Conservation (phyloP, 2,797 vertebrate species). For the Cyprinodon diabolis region DNA sequence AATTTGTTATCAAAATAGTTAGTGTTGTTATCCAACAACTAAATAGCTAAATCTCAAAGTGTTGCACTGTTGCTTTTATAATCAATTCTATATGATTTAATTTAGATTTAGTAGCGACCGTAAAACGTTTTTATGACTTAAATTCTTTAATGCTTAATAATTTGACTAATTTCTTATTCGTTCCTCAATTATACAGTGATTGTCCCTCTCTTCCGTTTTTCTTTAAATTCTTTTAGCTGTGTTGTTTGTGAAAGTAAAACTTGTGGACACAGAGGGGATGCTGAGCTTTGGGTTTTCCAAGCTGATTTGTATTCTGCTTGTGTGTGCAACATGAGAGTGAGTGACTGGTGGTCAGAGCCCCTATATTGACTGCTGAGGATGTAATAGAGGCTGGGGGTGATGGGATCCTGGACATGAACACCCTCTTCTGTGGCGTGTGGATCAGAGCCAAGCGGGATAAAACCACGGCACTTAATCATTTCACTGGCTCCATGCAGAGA, state of each 20-base stretch:
- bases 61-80: background rate
- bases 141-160: background rate
- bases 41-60: background rate
- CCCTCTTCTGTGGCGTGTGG: conserved; percentile 66
- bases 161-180: background rate
- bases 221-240: no score
- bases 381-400: conserved; percentile 74
- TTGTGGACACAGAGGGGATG: conserved; percentile 36
- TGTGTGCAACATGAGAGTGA: conserved; percentile 72
- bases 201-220: background rate
- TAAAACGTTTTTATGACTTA: background rate
- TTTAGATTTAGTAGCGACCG: background rate
- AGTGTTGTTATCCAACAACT: background rate
- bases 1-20: background rate
- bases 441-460: conserved; percentile 69
- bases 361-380: conserved; percentile 79
- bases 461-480: conserved; percentile 70
- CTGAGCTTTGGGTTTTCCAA: conserved; percentile 55
- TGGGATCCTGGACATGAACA: conserved; percentile 75
- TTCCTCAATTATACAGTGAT: background rate
- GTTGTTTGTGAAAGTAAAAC: conserved; percentile 28
- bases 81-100: conserved; percentile 1
- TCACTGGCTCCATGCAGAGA: conserved; percentile 63
- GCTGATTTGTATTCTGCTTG: conserved; percentile 72
- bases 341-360: conserved; percentile 71